These are phyloP conservation scores for Serripes groenlandicus DNA, from an alignment of 2,888 invertebrate genomes.

Conservation along the genomic window DNA sequence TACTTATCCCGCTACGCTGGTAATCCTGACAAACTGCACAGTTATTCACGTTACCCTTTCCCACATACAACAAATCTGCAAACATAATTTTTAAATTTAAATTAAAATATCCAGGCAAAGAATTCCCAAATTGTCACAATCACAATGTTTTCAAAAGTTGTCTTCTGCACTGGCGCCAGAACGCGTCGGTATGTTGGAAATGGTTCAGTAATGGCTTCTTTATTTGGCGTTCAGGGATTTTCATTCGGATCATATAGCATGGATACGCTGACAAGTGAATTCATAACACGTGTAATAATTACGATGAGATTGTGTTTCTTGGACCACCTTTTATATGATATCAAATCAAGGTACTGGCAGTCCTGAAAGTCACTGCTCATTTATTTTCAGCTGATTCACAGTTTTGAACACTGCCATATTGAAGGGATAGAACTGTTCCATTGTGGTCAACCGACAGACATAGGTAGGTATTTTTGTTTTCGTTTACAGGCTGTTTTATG, in stretches of 20 bases:
- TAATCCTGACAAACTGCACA: background rate
- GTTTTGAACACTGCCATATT: conserved; percentile 22
- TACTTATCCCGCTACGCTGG: background rate
- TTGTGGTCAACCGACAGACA: conserved; percentile 47
- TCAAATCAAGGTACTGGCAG: background rate
- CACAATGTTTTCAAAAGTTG: too few relatives aligned
- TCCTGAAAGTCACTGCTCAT: background rate
- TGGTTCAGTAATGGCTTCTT: background rate
- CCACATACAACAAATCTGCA: background rate
- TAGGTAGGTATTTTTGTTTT: conserved; percentile 37
- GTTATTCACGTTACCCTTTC: background rate
- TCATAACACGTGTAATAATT: too few relatives aligned
- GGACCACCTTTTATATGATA: background rate
- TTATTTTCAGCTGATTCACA: conserved; percentile 14
- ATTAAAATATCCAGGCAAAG: too few relatives aligned
- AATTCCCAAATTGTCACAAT: too few relatives aligned
- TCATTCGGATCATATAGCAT: background rate
- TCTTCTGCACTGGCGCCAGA: too few relatives aligned
- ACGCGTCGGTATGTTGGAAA: too few relatives aligned
- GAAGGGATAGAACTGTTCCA: conserved; percentile 45
- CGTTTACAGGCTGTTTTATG: too few relatives aligned
- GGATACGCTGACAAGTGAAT: too few relatives aligned
- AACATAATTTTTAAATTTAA: background rate
- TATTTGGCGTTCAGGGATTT: background rate
- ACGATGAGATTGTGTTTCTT: background rate